Evolutionary conservation across 2,113 vertebrate species (phyloP), one percentile per base, ranked within the genome.

Genomic region (Catharus fuscescens): DNA sequence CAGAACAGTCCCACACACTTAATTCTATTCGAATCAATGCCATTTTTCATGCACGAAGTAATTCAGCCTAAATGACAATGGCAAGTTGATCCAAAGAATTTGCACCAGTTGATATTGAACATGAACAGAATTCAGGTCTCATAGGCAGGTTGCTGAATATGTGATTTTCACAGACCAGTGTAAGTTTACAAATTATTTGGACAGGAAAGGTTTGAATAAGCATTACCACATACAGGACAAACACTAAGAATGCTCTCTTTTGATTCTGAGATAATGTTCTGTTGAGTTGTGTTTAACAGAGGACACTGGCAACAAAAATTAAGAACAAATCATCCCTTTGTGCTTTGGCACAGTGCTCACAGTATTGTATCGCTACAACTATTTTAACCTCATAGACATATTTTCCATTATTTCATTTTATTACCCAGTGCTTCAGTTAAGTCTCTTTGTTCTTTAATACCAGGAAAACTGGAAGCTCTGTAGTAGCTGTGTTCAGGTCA

Each of bases 341-440:
- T 91, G 25, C 45, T 45, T 81, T 79, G 65, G 80, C 61, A 72
- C 13, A 65, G 57, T 40, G 31, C 12, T 76, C 40, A 59, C 12
- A 38, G n/a, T 71, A 89, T 53, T 60, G 18, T 95, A 95, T 89
- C 72, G 81, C n/a, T 80, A 78, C 65, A 56, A 80, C 74, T 81
- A 72, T 53, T 84, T 95, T 81, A 93, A 92, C 29, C 47, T 87
- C 66, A 87, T 42, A 72, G 48, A 82, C 29, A 69, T 8, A 54
- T 84, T 95, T 96, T 96, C 93, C 90, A 94, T 90, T 88, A 91
- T 92, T 94, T 94, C 80, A 87, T 91, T 94, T 87, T 79, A 92
- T 91, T 95, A 77, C 15, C 32, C 54, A 72, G 28, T 73, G n/a
- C 45, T 92, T 93, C 92, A 93, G 21, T 79, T 45, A 93, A 89